phyloP scores from a whole-genome alignment of 2,888 invertebrate species.

The Phytoseiulus persimilis region DNA sequence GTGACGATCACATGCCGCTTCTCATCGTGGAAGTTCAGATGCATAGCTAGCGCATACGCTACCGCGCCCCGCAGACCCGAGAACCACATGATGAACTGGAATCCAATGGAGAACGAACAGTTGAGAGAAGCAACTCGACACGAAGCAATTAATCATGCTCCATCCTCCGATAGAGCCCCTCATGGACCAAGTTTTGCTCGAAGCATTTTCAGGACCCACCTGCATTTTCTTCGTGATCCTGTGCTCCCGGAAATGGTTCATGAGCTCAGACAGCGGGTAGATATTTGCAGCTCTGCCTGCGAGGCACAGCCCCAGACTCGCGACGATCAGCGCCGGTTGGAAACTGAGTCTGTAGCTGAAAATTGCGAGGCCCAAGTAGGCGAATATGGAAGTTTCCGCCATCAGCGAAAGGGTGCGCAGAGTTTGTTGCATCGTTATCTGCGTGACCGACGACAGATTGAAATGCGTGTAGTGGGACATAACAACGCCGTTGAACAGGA shows the following conservation, averaged over 20 bases:
- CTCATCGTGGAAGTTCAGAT: constrained; percentile 85
- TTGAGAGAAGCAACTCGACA: no score
- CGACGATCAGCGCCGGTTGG: constrained; percentile 73
- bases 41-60: constrained; percentile 91
- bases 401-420: constrained; percentile 94
- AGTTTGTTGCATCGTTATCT: constrained; percentile 98
- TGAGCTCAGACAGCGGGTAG: constrained; percentile 82
- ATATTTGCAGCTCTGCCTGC: constrained; percentile 92
- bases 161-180: no score
- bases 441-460: constrained; percentile 93
- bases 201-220: no score
- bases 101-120: constrained; percentile 41
- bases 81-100: constrained; percentile 57
- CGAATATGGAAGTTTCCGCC: constrained; percentile 95
- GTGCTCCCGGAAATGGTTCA: constrained; percentile 92
- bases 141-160: no score
- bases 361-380: constrained; percentile 86
- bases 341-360: constrained; percentile 89
- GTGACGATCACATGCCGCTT: constrained; percentile 93
- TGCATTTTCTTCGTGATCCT: constrained; percentile 97
- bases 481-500: constrained; percentile 93
- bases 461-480: constrained; percentile 99
- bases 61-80: constrained; percentile 85
- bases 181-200: no score
- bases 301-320: constrained; percentile 81